These are phyloP conservation scores for Bos indicus DNA, from an alignment of 2,113 vertebrate species.

Conservation along the genomic window DNA sequence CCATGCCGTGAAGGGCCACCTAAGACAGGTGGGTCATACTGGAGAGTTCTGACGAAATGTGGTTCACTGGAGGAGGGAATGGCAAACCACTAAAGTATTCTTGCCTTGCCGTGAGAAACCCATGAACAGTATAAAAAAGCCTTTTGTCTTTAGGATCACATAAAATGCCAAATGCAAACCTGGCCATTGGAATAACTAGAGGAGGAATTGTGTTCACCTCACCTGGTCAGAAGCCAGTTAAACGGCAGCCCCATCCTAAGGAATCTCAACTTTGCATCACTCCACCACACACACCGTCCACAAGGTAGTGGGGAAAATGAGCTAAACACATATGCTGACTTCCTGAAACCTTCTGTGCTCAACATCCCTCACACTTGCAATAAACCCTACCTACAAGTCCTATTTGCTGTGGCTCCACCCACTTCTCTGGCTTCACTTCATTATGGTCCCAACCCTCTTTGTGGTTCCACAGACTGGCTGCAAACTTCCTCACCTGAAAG, in stretches of 20 bases:
- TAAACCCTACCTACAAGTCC: background rate
- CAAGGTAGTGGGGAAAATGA: background rate
- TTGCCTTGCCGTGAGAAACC: background rate
- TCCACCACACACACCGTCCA: accelerated
- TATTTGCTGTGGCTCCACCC: accelerated
- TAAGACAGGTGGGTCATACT: background rate
- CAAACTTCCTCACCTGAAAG: background rate
- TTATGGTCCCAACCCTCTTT: too few species aligned
- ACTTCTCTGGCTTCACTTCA: background rate
- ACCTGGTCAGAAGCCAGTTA: background rate
- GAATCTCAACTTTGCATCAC: background rate
- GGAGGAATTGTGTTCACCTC: background rate
- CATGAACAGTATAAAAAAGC: background rate
- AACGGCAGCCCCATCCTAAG: background rate
- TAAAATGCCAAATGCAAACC: accelerated
- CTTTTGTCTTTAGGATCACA: background rate
- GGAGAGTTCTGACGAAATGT: background rate
- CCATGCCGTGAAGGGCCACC: background rate
- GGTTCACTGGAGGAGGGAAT: background rate
- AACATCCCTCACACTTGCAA: accelerated
- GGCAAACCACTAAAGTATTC: background rate
- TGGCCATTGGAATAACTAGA: background rate
- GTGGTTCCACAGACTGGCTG: background rate
- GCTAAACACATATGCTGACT: background rate
- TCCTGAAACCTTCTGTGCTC: background rate